Conservation (phyloP, 1,140 invertebrate species). For the Vanessa atalanta region DNA sequence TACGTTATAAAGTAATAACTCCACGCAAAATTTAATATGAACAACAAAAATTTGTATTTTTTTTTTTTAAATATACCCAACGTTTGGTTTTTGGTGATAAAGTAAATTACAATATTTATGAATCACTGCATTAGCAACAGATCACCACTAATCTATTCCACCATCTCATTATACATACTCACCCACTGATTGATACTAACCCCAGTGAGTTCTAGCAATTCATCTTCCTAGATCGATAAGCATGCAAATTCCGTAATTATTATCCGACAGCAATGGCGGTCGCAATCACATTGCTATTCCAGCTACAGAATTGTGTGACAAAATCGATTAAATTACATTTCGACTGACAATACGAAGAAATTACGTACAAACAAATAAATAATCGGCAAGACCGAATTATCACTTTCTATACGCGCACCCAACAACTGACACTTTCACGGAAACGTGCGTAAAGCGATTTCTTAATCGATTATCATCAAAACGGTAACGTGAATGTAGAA, state of each 20-base stretch:
- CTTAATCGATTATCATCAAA: slow-evolving; percentile 72
- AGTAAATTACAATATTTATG: not conserved
- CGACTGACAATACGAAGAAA: slow-evolving; percentile 18
- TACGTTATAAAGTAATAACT: no score
- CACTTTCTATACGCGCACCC: slow-evolving; percentile 65
- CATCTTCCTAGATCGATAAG: slow-evolving; percentile 43
- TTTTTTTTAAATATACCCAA: no score
- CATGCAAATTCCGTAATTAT: slow-evolving; percentile 43
- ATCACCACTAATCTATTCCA: slow-evolving; percentile 24
- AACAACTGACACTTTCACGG: slow-evolving; percentile 66
- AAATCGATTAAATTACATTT: slow-evolving; percentile 34
- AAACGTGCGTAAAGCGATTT: slow-evolving; percentile 70
- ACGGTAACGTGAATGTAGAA: slow-evolving; percentile 72
- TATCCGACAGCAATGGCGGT: slow-evolving; percentile 22
- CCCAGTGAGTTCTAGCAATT: slow-evolving; percentile 30
- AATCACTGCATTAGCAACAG: slow-evolving; percentile 11
- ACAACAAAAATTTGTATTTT: no score
- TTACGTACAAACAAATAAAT: slow-evolving; percentile 30
- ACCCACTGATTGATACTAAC: slow-evolving; percentile 32
- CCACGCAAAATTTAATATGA: no score
- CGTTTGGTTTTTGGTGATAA: no score
- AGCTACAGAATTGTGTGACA: slow-evolving; percentile 27
- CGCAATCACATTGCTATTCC: slow-evolving; percentile 26
- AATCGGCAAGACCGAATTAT: slow-evolving; percentile 44
- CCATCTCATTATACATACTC: slow-evolving; percentile 25